A percentile compares a stretch with the other conserved stretches of the same genome.
Evolutionary conservation across 2,113 vertebrate genomes (phyloP).

Genomic region (Tenebrosternarchus preto): DNA sequence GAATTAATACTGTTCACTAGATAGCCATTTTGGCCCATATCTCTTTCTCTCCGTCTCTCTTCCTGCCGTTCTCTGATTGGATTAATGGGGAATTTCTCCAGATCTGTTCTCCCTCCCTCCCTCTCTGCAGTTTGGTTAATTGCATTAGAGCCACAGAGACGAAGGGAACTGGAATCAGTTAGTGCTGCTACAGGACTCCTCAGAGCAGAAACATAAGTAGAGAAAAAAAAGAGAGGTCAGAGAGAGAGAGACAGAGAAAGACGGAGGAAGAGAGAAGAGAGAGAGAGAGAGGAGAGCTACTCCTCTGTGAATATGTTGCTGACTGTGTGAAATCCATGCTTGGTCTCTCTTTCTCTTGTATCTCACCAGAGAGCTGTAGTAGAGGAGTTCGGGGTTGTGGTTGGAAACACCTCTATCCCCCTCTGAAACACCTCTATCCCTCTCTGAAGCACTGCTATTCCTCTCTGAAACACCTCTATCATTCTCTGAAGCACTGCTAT

Average conservation of each 20-base stretch:
- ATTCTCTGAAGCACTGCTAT: too few relatives aligned
- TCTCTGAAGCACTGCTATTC: too few relatives aligned
- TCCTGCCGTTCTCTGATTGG: constrained; percentile 57
- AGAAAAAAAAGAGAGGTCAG: constrained; percentile 6
- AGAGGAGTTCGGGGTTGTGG: background rate
- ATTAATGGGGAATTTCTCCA: constrained; percentile 64
- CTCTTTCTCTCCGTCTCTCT: constrained; percentile 46
- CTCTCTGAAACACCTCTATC: too few relatives aligned
- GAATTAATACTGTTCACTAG: constrained; percentile 40
- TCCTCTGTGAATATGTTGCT: constrained; percentile 9
- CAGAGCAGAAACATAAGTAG: constrained; percentile 52
- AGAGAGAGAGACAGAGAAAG: background rate
- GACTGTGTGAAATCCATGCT: background rate
- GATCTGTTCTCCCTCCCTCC: constrained; percentile 52
- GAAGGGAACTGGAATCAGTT: constrained; percentile 59
- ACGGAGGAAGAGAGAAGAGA: constrained; percentile 26
- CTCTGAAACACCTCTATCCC: too few relatives aligned
- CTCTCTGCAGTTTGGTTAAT: constrained; percentile 67
- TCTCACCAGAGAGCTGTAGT: too few relatives aligned
- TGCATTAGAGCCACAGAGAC: constrained; percentile 69
- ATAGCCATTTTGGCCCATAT: constrained; percentile 12
- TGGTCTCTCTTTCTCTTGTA: background rate
- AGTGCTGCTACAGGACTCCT: constrained; percentile 57
- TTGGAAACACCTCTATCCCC: too few relatives aligned
- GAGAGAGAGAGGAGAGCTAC: background rate